Percentiles rank a stretch among this genome's conserved stretches.
Evolutionary conservation across 1,140 invertebrate species (phyloP).

Genomic region (Eurosta solidaginis): DNA sequence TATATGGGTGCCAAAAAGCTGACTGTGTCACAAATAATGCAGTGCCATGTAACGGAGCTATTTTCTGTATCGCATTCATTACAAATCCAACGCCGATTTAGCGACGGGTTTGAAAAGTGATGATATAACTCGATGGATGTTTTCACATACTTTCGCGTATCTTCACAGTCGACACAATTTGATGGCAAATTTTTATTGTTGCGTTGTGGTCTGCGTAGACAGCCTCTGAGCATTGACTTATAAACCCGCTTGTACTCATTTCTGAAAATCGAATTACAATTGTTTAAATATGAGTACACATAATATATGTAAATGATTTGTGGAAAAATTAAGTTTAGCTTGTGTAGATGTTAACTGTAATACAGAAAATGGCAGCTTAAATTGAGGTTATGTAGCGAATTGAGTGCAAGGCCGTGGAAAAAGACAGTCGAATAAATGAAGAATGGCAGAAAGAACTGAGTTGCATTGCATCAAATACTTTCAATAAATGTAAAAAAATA

Average conservation of each 20-base stretch:
- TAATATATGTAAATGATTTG: not conserved
- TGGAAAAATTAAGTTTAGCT: not conserved
- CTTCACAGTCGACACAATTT: conserved; percentile 56
- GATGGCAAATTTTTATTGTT: conserved; percentile 51
- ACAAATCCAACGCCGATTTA: conserved; percentile 56
- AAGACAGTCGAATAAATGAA: too few species aligned
- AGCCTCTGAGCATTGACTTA: conserved; percentile 55
- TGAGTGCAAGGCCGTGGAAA: too few species aligned
- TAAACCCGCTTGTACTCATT: conserved; percentile 48
- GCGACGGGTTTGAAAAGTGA: conserved; percentile 56
- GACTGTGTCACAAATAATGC: conserved; percentile 56
- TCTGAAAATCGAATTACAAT: conserved; percentile 34
- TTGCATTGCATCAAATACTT: too few species aligned
- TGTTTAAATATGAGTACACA: not conserved
- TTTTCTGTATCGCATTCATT: conserved; percentile 52
- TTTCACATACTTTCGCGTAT: conserved; percentile 56
- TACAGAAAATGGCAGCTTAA: too few species aligned
- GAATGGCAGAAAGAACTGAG: too few species aligned
- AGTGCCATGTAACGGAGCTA: conserved; percentile 59
- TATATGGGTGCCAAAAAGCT: conserved; percentile 58
- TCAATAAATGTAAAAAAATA: too few species aligned
- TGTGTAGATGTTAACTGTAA: too few species aligned
- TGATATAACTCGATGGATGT: conserved; percentile 54
- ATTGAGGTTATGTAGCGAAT: too few species aligned
- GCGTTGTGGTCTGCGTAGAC: conserved; percentile 52